phyloP scores from a whole-genome alignment of 2,113 vertebrate genomes.

The Chlorodrepanis virens region DNA sequence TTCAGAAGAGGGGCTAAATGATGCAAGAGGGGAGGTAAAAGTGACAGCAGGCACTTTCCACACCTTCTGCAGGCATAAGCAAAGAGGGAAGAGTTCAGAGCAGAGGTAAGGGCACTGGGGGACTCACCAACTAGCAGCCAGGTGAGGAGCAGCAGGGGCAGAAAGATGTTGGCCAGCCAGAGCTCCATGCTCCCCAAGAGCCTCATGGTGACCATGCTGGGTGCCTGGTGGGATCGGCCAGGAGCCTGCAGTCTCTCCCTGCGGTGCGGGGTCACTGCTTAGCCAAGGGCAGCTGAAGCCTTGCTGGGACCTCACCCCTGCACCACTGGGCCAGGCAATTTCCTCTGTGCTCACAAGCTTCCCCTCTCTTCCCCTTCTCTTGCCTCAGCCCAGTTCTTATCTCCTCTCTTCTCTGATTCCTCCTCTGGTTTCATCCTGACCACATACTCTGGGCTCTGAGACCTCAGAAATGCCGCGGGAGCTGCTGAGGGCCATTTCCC shows the following conservation, averaged over 20 bases:
- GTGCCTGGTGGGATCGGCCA: rapidly evolving
- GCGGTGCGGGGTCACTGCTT: rapidly evolving
- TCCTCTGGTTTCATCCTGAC: not conserved
- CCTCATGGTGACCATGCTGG: rapidly evolving
- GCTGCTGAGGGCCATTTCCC: not conserved
- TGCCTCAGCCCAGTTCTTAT: not conserved
- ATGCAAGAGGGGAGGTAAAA: not conserved
- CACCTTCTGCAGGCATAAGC: not conserved
- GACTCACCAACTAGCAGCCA: not conserved
- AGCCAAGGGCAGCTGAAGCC: not conserved
- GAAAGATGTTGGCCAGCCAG: not conserved
- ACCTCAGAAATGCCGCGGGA: rapidly evolving
- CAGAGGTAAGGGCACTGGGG: not conserved
- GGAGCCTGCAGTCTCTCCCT: rapidly evolving
- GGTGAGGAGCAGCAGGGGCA: not conserved
- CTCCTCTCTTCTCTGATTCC: not conserved
- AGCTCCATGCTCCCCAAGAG: not conserved
- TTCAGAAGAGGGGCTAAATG: not conserved
- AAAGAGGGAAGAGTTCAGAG: not conserved
- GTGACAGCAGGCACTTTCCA: not conserved
- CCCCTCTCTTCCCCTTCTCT: not conserved
- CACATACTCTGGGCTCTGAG: not conserved
- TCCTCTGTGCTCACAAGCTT: not conserved
- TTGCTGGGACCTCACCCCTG: rapidly evolving
- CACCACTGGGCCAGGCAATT: not conserved